Conservation (phyloP, 2,888 invertebrate species). For the Mystacides longicornis region DNA sequence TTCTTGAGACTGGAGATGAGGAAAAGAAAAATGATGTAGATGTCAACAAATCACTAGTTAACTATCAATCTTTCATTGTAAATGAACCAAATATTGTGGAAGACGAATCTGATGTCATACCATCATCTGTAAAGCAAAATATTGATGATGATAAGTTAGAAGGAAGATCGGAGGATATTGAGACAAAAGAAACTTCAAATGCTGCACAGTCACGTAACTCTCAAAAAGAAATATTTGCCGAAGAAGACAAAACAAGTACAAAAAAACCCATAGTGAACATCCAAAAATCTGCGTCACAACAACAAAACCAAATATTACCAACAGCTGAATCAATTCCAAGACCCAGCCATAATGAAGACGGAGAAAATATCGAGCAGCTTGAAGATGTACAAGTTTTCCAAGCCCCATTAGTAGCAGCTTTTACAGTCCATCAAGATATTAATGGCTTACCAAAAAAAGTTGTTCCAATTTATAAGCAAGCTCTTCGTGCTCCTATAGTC, state of each 20-base stretch:
- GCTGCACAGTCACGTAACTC: conserved; percentile 39
- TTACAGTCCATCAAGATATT: conserved; percentile 78
- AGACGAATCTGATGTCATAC: conserved; percentile 28
- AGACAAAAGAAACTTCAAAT: conserved; percentile 35
- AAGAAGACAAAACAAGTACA: conserved; percentile 13
- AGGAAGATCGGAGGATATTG: conserved; percentile 43
- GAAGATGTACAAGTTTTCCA: conserved; percentile 72
- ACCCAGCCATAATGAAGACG: conserved; percentile 61
- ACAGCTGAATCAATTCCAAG: conserved; percentile 56
- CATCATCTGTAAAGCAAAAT: conserved; percentile 10
- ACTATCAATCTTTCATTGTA: conserved; percentile 53
- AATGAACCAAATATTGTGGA: conserved; percentile 43
- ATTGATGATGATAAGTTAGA: conserved; percentile 32
- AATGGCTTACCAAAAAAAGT: conserved; percentile 72
- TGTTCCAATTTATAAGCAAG: conserved; percentile 59
- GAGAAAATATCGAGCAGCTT: conserved; percentile 60
- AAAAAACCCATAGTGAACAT: conserved; percentile 28
- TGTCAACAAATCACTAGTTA: conserved; percentile 40
- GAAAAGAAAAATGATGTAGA: conserved; percentile 34
- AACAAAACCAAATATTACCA: conserved; percentile 35
- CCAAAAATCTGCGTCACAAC: conserved; percentile 14
- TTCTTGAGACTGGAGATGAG: conserved; percentile 36
- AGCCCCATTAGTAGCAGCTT: conserved; percentile 76
- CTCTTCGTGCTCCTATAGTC: conserved; percentile 29
- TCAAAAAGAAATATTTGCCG: conserved; percentile 31